Conservation (phyloP, 2,113 vertebrate species). For the Prionailurus bengalensis region DNA sequence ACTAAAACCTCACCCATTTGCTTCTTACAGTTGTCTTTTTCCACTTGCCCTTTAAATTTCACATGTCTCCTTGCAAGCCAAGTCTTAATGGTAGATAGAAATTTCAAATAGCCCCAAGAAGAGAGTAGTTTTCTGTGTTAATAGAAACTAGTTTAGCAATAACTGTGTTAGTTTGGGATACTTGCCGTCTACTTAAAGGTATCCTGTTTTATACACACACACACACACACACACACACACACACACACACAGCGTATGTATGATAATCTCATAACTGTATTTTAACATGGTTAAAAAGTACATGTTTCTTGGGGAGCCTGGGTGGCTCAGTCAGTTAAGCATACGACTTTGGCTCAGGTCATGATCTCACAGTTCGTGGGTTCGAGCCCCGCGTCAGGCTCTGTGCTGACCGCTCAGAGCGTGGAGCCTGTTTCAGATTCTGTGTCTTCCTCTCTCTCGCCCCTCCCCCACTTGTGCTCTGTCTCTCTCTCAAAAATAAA, state of each 20-base stretch:
- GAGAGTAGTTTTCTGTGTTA: constrained; percentile 19
- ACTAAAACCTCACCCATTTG: background rate
- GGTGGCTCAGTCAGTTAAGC: no score
- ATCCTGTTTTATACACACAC: background rate
- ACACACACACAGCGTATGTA: background rate
- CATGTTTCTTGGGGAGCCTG: background rate
- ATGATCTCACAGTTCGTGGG: no score
- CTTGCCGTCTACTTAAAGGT: background rate
- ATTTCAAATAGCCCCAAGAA: constrained; percentile 11
- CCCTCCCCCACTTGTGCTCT: no score
- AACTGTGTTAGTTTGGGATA: constrained; percentile 6
- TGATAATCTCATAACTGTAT: constrained; percentile 32
- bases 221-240: background rate
- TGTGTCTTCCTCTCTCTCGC: no score
- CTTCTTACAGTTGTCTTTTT: background rate
- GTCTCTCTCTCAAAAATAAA: no score
- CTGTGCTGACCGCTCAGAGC: no score
- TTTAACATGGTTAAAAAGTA: constrained; percentile 50
- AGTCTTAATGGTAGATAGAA: background rate
- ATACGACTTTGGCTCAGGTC: no score
- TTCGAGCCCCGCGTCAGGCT: no score
- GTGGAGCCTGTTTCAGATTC: no score
- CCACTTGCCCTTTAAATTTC: background rate
- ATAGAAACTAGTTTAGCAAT: constrained; percentile 15
- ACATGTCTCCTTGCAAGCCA: background rate